A percentile compares a stretch with the other conserved stretches of the same genome.
Conservation (phyloP, 2,888 invertebrate genomes). For the Pseudeuparius sepicola region DNA sequence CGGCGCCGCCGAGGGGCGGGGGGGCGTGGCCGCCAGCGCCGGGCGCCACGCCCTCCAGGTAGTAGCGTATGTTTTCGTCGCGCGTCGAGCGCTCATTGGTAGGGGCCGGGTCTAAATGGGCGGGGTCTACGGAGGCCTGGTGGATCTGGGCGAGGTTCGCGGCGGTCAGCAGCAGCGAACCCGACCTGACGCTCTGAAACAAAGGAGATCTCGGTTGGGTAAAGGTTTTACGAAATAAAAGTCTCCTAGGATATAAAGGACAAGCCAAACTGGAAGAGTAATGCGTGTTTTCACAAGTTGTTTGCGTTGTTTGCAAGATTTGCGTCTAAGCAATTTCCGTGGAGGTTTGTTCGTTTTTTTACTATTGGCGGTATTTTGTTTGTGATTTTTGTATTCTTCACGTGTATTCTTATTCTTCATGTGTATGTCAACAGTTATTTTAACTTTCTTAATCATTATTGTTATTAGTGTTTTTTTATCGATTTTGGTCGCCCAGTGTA, state of each 20-base stretch:
- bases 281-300: too few species aligned
- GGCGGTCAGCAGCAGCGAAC: slow-evolving; percentile 67
- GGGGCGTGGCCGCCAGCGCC: slow-evolving; percentile 20
- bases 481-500: too few species aligned
- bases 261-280: too few species aligned
- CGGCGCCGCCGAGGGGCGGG: slow-evolving; percentile 13
- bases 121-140: slow-evolving; percentile 23
- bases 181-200: slow-evolving; percentile 71
- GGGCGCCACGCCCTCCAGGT: slow-evolving; percentile 28
- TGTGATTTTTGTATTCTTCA: too few species aligned
- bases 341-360: slow-evolving; percentile 1
- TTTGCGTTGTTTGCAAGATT: too few species aligned
- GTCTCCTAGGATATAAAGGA: too few species aligned
- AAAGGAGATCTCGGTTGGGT: slow-evolving; percentile 1
- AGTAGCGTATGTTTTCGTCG: slow-evolving; percentile 35
- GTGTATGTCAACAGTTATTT: too few species aligned
- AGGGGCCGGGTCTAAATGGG: slow-evolving; percentile 14
- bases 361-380: too few species aligned
- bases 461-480: too few species aligned
- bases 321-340: neutral
- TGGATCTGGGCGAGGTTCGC: slow-evolving; percentile 52
- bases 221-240: too few species aligned
- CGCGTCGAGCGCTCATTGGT: slow-evolving; percentile 26
- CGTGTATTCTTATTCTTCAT: too few species aligned
- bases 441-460: too few species aligned